Percentiles rank a stretch among this genome's conserved stretches.
Conservation (phyloP, 2,888 invertebrate genomes). For the Clunio marinus region DNA sequence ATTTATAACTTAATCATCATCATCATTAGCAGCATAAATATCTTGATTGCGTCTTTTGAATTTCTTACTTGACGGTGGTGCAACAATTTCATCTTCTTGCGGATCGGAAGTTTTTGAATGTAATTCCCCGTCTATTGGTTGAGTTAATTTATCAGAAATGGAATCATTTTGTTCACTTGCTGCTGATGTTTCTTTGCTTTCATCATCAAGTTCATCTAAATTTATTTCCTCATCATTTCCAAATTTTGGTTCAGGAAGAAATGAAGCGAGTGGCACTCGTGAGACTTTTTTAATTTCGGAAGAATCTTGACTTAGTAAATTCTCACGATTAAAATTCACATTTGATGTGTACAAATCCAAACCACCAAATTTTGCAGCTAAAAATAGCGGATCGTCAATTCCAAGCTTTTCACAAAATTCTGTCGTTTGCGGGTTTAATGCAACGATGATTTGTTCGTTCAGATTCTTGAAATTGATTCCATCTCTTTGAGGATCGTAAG, state of each 20-base stretch:
- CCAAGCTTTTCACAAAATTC: slow-evolving; percentile 63
- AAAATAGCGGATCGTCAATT: slow-evolving; percentile 75
- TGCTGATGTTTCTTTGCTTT: not conserved
- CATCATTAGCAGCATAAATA: slow-evolving; percentile 44
- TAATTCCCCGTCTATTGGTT: not conserved
- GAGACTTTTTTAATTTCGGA: slow-evolving; percentile 18
- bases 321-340: no score
- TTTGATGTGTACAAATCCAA: slow-evolving; percentile 27
- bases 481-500: slow-evolving; percentile 54
- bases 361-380: slow-evolving; percentile 44
- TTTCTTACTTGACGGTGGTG: slow-evolving; percentile 46
- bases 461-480: slow-evolving; percentile 44
- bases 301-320: no score
- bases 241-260: slow-evolving; percentile 40
- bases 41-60: slow-evolving; percentile 50
- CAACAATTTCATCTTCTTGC: slow-evolving; percentile 29
- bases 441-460: slow-evolving; percentile 42
- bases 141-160: no score
- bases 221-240: slow-evolving; percentile 30
- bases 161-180: no score
- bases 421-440: slow-evolving; percentile 66
- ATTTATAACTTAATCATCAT: slow-evolving; percentile 22
- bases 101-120: not conserved
- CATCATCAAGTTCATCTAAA: slow-evolving; percentile 27
- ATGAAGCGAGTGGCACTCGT: slow-evolving; percentile 30